phyloP scores from a whole-genome alignment of 2,113 vertebrate species.

The Nesospiza acunhae region DNA sequence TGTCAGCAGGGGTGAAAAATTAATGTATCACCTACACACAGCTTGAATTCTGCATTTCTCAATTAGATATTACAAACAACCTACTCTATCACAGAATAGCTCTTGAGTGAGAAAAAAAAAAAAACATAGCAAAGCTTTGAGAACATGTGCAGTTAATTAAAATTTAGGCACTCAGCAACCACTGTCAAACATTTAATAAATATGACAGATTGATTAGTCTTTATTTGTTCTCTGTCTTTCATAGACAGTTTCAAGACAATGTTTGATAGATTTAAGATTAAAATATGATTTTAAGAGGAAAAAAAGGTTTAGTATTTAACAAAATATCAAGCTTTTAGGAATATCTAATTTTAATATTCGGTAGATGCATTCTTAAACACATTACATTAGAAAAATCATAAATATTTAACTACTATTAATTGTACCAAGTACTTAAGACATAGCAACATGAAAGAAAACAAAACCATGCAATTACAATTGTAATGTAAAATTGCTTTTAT shows the following conservation, averaged over 20 bases:
- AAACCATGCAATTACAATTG: not conserved
- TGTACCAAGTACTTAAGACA: not conserved
- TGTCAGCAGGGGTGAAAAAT: conserved; percentile 75
- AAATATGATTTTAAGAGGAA: not conserved
- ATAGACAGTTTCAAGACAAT: not conserved
- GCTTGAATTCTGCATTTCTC: conserved; percentile 70
- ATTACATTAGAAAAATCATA: not conserved
- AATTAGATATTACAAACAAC: conserved; percentile 66
- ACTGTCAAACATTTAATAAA: conserved; percentile 58
- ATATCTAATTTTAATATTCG: not conserved
- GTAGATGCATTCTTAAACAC: not conserved
- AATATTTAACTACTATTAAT: conserved; percentile 32
- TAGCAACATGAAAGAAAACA: not conserved
- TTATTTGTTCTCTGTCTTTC: conserved; percentile 37
- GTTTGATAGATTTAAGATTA: not conserved
- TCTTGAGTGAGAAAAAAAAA: not conserved
- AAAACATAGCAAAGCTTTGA: not conserved
- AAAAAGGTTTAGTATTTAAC: not conserved
- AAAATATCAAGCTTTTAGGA: not conserved
- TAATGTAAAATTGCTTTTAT: not conserved
- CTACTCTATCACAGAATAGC: conserved; percentile 29
- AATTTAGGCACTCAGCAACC: not conserved
- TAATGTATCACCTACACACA: conserved; percentile 72
- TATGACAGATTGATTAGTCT: conserved; percentile 33
- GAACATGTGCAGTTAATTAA: conserved; percentile 48